Percentiles rank a stretch among this genome's conserved stretches.
phyloP scores from a whole-genome alignment of 2,888 invertebrate species.

The Drosophila pullipes region DNA sequence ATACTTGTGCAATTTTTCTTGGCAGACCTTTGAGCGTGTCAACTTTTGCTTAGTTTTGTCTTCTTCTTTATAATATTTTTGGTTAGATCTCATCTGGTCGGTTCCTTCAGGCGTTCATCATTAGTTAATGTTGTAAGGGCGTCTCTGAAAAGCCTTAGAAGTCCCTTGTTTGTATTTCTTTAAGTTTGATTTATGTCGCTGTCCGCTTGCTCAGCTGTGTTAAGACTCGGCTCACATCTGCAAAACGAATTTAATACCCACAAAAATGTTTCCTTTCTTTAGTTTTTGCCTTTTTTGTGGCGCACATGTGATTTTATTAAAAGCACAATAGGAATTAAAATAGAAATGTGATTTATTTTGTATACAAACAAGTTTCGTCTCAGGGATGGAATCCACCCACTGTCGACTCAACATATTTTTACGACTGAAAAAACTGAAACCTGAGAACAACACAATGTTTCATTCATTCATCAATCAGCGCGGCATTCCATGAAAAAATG shows the following conservation, averaged over 20 bases:
- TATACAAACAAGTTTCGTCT: conserved; percentile 23
- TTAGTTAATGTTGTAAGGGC: conserved; percentile 66
- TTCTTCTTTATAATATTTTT: conserved; percentile 16
- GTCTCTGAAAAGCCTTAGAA: conserved; percentile 16
- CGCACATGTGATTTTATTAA: conserved; percentile 67
- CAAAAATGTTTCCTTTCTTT: conserved; percentile 31
- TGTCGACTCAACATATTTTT: conserved; percentile 67
- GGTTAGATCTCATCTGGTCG: conserved; percentile 31
- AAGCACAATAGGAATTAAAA: conserved; percentile 58
- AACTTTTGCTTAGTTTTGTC: conserved; percentile 41
- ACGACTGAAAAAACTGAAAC: conserved; percentile 52
- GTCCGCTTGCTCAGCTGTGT: conserved; percentile 42
- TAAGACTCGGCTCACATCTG: conserved; percentile 56
- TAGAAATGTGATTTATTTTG: conserved; percentile 69
- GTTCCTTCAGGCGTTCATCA: conserved; percentile 40
- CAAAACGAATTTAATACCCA: conserved; percentile 45
- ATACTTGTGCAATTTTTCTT: conserved; percentile 54
- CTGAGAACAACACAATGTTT: conserved; percentile 52
- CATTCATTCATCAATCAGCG: conserved; percentile 77
- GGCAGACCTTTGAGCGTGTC: conserved; percentile 26
- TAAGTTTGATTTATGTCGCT: conserved; percentile 69
- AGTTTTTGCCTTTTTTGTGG: conserved; percentile 11
- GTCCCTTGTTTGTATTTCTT: conserved; percentile 49
- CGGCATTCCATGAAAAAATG: conserved; percentile 72
- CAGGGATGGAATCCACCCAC: conserved; percentile 13